phyloP scores from a whole-genome alignment of 92 coral and sea anemone species.

The Porites cylindrica region DNA sequence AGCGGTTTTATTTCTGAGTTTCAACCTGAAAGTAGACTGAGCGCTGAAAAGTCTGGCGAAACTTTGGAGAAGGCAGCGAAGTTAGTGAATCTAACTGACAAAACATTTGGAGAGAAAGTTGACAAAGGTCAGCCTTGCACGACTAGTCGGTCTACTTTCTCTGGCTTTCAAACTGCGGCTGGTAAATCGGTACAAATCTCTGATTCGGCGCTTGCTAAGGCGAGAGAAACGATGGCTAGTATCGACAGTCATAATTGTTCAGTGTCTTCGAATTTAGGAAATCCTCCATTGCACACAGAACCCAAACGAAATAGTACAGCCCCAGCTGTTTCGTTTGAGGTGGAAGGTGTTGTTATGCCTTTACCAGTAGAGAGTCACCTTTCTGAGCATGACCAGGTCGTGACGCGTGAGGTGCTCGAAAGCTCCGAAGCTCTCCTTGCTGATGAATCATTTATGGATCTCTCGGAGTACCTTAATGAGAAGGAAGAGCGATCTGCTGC shows the following conservation, averaged over 20 bases:
- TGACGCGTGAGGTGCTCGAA: slow-evolving; percentile 79
- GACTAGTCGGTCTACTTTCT: background rate
- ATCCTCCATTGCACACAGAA: background rate
- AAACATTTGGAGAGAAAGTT: background rate
- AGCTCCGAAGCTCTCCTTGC: slow-evolving; percentile 82
- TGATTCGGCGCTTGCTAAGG: slow-evolving; percentile 77
- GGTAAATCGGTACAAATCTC: slow-evolving; percentile 80
- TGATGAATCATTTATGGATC: slow-evolving; percentile 77
- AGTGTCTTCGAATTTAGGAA: background rate
- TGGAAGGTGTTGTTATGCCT: background rate
- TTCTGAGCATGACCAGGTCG: slow-evolving; percentile 54
- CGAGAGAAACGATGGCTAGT: slow-evolving; percentile 51
- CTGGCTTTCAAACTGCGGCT: slow-evolving; percentile 80
- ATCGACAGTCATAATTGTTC: slow-evolving; percentile 30
- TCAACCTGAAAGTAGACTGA: slow-evolving; percentile 55
- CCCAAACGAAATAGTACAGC: background rate
- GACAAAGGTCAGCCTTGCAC: background rate
- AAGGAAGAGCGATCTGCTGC: slow-evolving; percentile 21
- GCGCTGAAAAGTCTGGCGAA: slow-evolving; percentile 48
- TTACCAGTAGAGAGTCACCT: background rate
- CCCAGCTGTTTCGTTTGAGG: background rate
- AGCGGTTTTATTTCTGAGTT: background rate
- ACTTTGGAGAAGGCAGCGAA: slow-evolving; percentile 51
- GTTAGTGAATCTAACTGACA: slow-evolving; percentile 12
- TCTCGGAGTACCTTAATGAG: slow-evolving; percentile 32